Evolutionary conservation across 2,113 vertebrate genomes (phyloP).

Genomic region (Odontesthes bonariensis): DNA sequence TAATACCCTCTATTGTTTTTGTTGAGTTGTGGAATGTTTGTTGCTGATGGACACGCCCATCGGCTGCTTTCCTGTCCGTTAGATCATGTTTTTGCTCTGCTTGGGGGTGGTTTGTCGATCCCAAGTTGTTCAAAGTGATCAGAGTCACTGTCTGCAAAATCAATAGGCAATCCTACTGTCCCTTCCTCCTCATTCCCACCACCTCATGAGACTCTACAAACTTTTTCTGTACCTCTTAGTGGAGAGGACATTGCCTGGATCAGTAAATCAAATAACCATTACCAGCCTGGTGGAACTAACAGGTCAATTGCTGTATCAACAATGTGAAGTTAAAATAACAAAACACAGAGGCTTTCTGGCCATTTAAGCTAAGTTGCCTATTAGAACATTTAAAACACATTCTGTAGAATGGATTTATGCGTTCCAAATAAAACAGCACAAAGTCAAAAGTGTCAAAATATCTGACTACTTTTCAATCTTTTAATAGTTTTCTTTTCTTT

Average conservation of each 20-base stretch:
- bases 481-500: neutral
- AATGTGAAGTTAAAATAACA: no score
- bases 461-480: neutral
- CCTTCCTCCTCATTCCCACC: slow-evolving; percentile 17
- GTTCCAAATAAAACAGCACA: no score
- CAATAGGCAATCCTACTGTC: slow-evolving; percentile 54
- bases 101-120: slow-evolving; percentile 67
- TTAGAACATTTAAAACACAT: no score
- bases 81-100: slow-evolving; percentile 48
- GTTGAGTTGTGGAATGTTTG: slow-evolving; percentile 72
- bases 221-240: slow-evolving; percentile 67
- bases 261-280: slow-evolving; percentile 74
- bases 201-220: slow-evolving; percentile 45
- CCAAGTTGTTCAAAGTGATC: slow-evolving; percentile 74
- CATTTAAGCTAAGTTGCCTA: no score
- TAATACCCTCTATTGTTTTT: slow-evolving; percentile 76
- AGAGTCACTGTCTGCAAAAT: slow-evolving; percentile 72
- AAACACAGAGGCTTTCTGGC: no score
- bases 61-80: slow-evolving; percentile 40
- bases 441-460: no score
- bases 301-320: slow-evolving; percentile 36
- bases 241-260: slow-evolving; percentile 53
- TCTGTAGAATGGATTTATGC: no score
- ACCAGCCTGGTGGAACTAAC: neutral
- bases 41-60: slow-evolving; percentile 55